phyloP scores from a whole-genome alignment of 2,797 vertebrate species.

The Tapera naevia region DNA sequence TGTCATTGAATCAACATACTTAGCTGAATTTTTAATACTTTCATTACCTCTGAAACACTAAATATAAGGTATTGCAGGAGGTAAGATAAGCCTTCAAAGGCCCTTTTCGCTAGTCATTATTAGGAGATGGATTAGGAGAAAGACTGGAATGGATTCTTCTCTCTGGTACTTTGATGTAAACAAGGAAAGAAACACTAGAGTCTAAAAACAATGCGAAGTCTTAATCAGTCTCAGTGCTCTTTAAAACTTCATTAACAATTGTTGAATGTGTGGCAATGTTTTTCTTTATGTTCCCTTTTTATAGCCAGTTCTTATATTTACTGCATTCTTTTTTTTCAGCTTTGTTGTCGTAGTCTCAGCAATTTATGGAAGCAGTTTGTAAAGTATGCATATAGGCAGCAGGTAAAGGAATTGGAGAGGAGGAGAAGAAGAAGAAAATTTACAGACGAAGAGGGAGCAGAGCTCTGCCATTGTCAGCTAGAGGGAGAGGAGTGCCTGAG shows the following conservation, averaged over 20 bases:
- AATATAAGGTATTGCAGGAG: slow-evolving; percentile 2
- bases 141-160: neutral
- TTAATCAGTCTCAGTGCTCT: neutral
- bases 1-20: slow-evolving; percentile 50
- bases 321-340: neutral
- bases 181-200: neutral
- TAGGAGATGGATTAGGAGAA: neutral
- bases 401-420: neutral
- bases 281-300: neutral
- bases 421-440: neutral
- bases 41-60: slow-evolving; percentile 14
- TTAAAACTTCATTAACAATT: neutral
- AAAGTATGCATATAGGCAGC: neutral
- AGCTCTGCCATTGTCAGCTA: neutral
- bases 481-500: neutral
- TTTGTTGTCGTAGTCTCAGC: neutral
- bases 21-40: slow-evolving; percentile 43
- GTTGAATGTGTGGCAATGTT: neutral
- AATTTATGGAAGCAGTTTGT: neutral
- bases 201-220: neutral
- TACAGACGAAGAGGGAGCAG: neutral
- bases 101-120: neutral
- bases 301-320: neutral
- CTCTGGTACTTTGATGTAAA: neutral
- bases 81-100: neutral